A percentile compares a stretch with the other conserved stretches of the same genome.
These are phyloP conservation scores for Chloroclysta siterata DNA, from an alignment of 2,888 invertebrate genomes.

Conservation along the genomic window DNA sequence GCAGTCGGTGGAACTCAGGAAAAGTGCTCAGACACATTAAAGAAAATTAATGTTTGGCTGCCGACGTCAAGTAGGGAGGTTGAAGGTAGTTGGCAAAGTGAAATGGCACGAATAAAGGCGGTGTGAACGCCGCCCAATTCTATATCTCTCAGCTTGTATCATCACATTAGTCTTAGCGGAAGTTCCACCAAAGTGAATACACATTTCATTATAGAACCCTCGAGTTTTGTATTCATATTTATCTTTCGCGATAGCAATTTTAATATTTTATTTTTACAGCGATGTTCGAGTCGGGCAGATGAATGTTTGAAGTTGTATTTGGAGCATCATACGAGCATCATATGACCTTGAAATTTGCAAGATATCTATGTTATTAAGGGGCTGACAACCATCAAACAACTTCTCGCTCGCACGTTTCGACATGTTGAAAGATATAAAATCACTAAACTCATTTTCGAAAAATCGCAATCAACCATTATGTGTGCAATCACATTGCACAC, in stretches of 20 bases:
- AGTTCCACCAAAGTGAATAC: slow-evolving; percentile 61
- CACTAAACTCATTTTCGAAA: no score
- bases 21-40: slow-evolving; percentile 84
- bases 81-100: slow-evolving; percentile 79
- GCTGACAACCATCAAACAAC: no score
- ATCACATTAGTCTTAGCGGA: slow-evolving; percentile 67
- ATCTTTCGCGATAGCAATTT: slow-evolving; percentile 50
- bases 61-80: slow-evolving; percentile 78
- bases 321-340: background rate
- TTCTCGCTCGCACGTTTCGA: no score
- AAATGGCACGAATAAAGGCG: slow-evolving; percentile 77
- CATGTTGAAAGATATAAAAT: no score
- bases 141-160: slow-evolving; percentile 66
- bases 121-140: slow-evolving; percentile 70
- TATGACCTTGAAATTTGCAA: background rate
- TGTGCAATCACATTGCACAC: no score
- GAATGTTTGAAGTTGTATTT: slow-evolving; percentile 38
- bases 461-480: no score
- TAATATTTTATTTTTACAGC: slow-evolving; percentile 55
- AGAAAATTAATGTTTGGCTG: slow-evolving; percentile 84
- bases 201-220: slow-evolving; percentile 60
- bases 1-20: slow-evolving; percentile 76
- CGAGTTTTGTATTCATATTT: slow-evolving; percentile 47
- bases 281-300: slow-evolving; percentile 32
- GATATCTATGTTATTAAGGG: no score